Evolutionary conservation across 2,888 invertebrate species (phyloP), one percentile per base, ranked within the genome.

Genomic region (Chaetogeoica ovagalla): DNA sequence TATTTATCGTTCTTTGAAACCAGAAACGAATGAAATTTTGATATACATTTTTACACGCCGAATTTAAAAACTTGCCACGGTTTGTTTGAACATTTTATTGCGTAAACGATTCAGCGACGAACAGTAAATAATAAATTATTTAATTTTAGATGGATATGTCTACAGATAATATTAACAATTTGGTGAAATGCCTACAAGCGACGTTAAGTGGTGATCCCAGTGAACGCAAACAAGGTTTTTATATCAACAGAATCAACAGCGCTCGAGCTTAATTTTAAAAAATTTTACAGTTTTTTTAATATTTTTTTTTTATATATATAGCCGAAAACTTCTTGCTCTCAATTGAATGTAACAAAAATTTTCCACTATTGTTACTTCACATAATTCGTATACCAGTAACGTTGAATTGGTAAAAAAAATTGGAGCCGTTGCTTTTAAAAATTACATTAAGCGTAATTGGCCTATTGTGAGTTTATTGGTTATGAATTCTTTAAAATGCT

Each of bases 391-490:
- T 77, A 39, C 71, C 30, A 62, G 71, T 43, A 43, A 71, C 63
- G 63, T 63, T 23, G 57, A 79, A 62, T 71, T 79, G 8, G 15
- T 71, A 8, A 70, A 71, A 13, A 65, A 57, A 65, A 79, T 79
- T 65, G 95, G 96, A 37, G 94, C 98, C 15, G 93, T 99, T 82
- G 94, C 94, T 0, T 96, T 99, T 85, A 99, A 99, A 86, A 99
- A 99, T 86, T 98, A 93, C 86, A 91, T 98, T 37, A 98, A 97
- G 87, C 89, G 97, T 76, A 97, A 98, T 87, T 99, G 99, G 99
- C 90, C 91, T 85, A 90, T 92, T 85, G 94, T 94, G 87, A 89
- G 91, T 89, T 83, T 83, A 39, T 65, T 65, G 52, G 48, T 73
- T 43, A 59, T 66, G 57, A 57, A 17, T 3, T 21, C 60, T 7